Conservation (phyloP, 2,113 vertebrate species). For the Cichladusa arquata region DNA sequence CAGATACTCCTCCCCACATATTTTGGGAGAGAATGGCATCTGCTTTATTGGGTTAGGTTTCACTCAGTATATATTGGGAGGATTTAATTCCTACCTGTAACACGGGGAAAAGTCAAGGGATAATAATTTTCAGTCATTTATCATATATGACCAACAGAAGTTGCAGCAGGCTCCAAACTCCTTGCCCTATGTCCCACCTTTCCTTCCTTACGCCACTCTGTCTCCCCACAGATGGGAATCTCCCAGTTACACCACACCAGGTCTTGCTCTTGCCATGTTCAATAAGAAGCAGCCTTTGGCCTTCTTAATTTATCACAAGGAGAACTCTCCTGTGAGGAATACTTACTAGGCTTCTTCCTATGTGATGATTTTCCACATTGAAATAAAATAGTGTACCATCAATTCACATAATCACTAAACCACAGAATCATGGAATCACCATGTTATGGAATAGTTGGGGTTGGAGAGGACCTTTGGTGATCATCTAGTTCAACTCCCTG, state of each 20-base stretch:
- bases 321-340: neutral
- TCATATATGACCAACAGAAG: neutral
- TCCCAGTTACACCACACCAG: neutral
- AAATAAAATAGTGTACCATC: neutral
- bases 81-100: conserved; percentile 10
- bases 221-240: neutral
- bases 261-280: neutral
- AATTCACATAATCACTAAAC: neutral
- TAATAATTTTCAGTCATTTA: neutral
- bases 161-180: neutral
- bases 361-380: neutral
- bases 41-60: neutral
- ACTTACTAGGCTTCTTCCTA: neutral
- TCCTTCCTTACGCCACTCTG: neutral
- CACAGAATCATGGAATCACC: neutral
- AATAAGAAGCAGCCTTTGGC: neutral
- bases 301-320: neutral
- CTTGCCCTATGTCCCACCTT: neutral
- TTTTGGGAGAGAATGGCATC: neutral
- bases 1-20: neutral
- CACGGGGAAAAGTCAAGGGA: neutral
- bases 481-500: neutral
- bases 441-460: neutral
- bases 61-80: neutral
- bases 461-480: neutral